Conservation (phyloP, 2,113 vertebrate species). For the Hydrolagus affinis region DNA sequence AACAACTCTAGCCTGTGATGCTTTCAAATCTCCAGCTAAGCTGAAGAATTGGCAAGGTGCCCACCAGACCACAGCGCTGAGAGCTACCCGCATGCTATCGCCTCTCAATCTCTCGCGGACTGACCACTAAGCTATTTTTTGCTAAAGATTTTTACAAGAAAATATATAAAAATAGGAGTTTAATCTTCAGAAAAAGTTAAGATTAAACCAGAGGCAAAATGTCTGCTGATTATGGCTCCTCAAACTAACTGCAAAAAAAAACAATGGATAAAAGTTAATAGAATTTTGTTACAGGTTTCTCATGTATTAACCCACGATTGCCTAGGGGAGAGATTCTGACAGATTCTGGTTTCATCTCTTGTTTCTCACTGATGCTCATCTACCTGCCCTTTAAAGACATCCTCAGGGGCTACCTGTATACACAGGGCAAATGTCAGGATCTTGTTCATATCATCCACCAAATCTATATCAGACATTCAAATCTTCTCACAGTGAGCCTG, state of each 20-base stretch:
- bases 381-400: not conserved
- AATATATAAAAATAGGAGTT: not conserved
- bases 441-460: not conserved
- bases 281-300: not conserved
- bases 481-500: not conserved
- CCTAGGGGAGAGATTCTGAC: not conserved
- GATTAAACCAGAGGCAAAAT: not conserved
- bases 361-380: not conserved
- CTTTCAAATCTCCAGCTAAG: not conserved
- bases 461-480: not conserved
- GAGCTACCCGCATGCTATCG: not conserved
- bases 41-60: not conserved
- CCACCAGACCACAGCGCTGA: not conserved
- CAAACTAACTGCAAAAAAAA: not conserved
- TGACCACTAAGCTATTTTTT: not conserved
- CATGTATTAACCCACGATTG: not conserved
- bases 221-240: not conserved
- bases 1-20: not conserved
- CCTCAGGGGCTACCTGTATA: not conserved
- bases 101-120: slow-evolving; percentile 12
- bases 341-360: not conserved
- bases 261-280: no score
- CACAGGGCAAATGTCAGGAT: not conserved
- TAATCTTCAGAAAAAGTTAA: slow-evolving; percentile 9
- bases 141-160: slow-evolving; percentile 15